Conservation (phyloP, 2,888 invertebrate genomes). For the Caenorhabditis sp. region DNA sequence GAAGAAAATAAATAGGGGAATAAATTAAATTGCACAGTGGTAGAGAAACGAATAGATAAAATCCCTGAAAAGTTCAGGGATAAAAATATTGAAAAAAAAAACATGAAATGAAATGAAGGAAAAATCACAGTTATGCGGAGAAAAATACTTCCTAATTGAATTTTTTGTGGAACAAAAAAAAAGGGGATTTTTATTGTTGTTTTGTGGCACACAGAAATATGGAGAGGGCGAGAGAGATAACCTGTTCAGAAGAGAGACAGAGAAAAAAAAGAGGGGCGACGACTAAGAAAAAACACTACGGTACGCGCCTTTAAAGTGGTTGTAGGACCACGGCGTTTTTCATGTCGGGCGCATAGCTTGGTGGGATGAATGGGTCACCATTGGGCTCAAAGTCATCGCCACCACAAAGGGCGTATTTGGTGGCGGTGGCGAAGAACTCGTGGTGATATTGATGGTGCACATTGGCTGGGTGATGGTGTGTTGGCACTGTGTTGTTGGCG, state of each 20-base stretch:
- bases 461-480: too few relatives aligned
- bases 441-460: slow-evolving; percentile 16
- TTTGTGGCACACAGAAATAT: slow-evolving; percentile 4
- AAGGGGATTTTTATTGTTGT: slow-evolving; percentile 4
- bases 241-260: neutral
- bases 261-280: too few relatives aligned
- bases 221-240: slow-evolving; percentile 4
- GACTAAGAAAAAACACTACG: too few relatives aligned
- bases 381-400: slow-evolving; percentile 44
- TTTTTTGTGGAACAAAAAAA: slow-evolving; percentile 1
- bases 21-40: slow-evolving; percentile 4
- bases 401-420: slow-evolving; percentile 2
- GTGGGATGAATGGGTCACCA: slow-evolving; percentile 68
- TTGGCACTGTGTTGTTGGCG: too few relatives aligned
- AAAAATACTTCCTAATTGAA: too few relatives aligned
- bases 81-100: too few relatives aligned
- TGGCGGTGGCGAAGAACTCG: slow-evolving; percentile 7
- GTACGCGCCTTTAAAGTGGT: slow-evolving; percentile 50
- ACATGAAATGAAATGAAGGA: neutral
- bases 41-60: slow-evolving; percentile 4
- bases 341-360: slow-evolving; percentile 65
- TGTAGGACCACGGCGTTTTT: slow-evolving; percentile 69
- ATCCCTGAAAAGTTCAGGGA: too few relatives aligned
- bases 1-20: slow-evolving; percentile 7
- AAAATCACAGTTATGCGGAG: slow-evolving; percentile 35